Conservation (phyloP, 30 jellyfish, hydroid and myxozoan genomes). For the Catostylus mosaicus region DNA sequence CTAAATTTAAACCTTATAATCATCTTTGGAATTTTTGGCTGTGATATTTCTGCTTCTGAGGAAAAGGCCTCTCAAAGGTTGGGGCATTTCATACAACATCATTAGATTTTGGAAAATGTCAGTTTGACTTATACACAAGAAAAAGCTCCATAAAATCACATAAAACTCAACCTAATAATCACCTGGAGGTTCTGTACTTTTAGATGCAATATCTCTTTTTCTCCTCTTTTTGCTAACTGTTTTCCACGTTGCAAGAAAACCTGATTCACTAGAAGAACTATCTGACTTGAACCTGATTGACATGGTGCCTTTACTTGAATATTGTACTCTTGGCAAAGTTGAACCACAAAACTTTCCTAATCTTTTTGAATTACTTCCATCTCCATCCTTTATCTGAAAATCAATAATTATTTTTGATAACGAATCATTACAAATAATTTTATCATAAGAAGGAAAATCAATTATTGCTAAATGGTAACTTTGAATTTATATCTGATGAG, state of each 20-base stretch:
- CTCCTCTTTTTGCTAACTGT: slow-evolving; percentile 2
- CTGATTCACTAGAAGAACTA: slow-evolving; percentile 52
- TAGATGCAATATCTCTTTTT: not conserved
- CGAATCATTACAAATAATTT: not conserved
- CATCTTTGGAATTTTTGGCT: too few relatives aligned
- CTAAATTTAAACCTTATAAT: too few relatives aligned
- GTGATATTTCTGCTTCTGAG: too few relatives aligned
- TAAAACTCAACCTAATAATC: not conserved
- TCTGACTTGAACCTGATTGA: slow-evolving; percentile 76
- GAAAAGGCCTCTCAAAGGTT: too few relatives aligned
- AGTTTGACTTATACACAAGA: too few relatives aligned
- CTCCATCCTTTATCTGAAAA: slow-evolving; percentile 67
- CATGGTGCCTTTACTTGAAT: slow-evolving; percentile 44
- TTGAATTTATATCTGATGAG: too few relatives aligned
- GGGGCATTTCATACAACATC: too few relatives aligned
- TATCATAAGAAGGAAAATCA: too few relatives aligned
- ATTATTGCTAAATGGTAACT: too few relatives aligned
- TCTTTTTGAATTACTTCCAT: slow-evolving; percentile 33
- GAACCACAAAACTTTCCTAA: slow-evolving; percentile 82
- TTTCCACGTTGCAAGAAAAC: slow-evolving; percentile 77
- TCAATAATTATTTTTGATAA: not conserved
- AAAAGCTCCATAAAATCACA: too few relatives aligned
- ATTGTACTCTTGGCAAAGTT: slow-evolving; percentile 14
- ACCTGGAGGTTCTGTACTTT: slow-evolving; percentile 15
- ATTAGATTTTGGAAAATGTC: too few relatives aligned